Percentiles rank a stretch among this genome's conserved stretches.
Conservation (phyloP, 2,888 invertebrate genomes). For the Nephrocerus scutellatus region DNA sequence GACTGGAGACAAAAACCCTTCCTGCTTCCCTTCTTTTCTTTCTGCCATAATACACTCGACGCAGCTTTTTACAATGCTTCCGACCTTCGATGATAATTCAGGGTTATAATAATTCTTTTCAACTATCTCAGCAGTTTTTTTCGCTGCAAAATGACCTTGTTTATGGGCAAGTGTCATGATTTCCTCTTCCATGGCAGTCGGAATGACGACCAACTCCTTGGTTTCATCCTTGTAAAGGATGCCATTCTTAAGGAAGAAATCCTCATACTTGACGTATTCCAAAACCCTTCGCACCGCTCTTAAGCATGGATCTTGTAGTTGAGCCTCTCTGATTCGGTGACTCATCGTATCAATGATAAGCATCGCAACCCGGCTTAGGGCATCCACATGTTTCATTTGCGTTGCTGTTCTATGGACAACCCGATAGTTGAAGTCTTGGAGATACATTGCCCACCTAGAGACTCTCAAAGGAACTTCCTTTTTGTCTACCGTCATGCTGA, state of each 20-base stretch:
- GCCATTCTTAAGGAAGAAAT: constrained; percentile 1
- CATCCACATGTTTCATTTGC: constrained; percentile 21
- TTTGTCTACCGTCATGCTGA: constrained; percentile 10
- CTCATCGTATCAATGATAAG: background rate
- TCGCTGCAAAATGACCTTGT: constrained; percentile 34
- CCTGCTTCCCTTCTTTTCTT: constrained; percentile 31
- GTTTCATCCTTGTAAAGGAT: constrained; percentile 8
- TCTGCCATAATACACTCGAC: constrained; percentile 12
- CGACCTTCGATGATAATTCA: constrained; percentile 3
- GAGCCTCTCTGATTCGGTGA: background rate
- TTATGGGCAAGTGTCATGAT: constrained; percentile 35
- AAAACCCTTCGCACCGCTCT: background rate
- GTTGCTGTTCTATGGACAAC: constrained; percentile 17
- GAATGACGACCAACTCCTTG: constrained; percentile 27
- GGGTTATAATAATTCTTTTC: constrained; percentile 28
- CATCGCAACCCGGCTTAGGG: constrained; percentile 11
- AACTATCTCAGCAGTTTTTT: constrained; percentile 26
- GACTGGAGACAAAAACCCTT: constrained; percentile 32
- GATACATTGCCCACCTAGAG: constrained; percentile 18
- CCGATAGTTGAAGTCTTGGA: constrained; percentile 20
- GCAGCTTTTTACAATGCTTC: constrained; percentile 4
- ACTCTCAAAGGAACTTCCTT: constrained; percentile 15
- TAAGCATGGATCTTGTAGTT: background rate
- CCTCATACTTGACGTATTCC: background rate
- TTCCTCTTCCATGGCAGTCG: constrained; percentile 29